phyloP scores from a whole-genome alignment of 2,888 invertebrate genomes.

The Cephus pulcher region DNA sequence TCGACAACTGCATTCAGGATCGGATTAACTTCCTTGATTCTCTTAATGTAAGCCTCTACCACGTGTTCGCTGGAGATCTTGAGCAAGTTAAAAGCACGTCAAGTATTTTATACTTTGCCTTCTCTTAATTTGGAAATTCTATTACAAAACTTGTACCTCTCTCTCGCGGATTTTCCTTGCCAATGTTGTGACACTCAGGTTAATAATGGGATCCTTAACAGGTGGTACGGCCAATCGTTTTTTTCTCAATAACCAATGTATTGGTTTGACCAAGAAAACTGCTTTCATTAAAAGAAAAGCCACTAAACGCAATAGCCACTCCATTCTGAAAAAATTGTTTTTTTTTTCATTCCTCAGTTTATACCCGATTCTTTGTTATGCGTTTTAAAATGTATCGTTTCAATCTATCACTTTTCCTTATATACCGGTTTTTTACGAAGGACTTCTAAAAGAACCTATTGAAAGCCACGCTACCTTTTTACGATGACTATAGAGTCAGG shows the following conservation, averaged over 20 bases:
- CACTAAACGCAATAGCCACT: background rate
- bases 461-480: background rate
- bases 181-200: constrained; percentile 47
- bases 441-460: background rate
- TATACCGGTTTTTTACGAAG: no score
- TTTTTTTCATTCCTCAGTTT: background rate
- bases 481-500: background rate
- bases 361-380: background rate
- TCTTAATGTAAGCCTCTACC: constrained; percentile 78
- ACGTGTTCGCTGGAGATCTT: constrained; percentile 79
- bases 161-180: constrained; percentile 52
- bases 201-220: constrained; percentile 43
- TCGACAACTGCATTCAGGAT: constrained; percentile 85
- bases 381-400: background rate
- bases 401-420: background rate
- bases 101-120: background rate
- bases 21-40: constrained; percentile 83
- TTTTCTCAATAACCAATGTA: constrained; percentile 25
- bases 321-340: background rate
- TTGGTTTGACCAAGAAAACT: background rate
- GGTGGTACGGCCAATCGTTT: constrained; percentile 38
- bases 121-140: background rate
- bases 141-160: constrained; percentile 43
- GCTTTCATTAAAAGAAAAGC: background rate
- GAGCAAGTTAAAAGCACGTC: background rate